A percentile compares a stretch with the other conserved stretches of the same genome.
Evolutionary conservation across 2,797 vertebrate species (phyloP).

Genomic region (Pangasius sanitwongsei): DNA sequence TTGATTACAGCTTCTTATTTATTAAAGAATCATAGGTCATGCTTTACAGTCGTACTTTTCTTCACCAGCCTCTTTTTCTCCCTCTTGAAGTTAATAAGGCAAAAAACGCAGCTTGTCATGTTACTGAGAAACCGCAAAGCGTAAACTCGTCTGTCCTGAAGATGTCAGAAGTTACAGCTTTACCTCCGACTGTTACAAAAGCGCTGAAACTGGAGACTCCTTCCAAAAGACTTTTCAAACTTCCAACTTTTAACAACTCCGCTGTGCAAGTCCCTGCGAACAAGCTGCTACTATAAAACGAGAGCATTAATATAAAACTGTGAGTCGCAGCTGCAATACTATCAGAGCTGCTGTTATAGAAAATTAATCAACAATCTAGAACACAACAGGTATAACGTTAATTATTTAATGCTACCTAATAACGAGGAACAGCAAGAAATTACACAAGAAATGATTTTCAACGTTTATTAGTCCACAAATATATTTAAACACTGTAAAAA

Average conservation of each 20-base stretch:
- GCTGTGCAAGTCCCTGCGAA: too few relatives aligned
- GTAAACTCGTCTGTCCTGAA: background rate
- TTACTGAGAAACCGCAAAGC: background rate
- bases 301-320: background rate
- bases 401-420: background rate
- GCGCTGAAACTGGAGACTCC: background rate
- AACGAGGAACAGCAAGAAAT: background rate
- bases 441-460: constrained; percentile 47
- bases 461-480: constrained; percentile 72
- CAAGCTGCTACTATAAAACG: background rate
- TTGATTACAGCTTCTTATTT: background rate
- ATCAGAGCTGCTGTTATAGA: background rate
- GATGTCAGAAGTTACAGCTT: background rate
- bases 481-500: background rate
- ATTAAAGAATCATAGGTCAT: background rate
- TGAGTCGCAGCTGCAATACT: background rate
- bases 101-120: background rate
- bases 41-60: background rate
- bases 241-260: background rate
- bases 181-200: background rate
- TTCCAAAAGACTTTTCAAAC: background rate
- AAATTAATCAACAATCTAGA: background rate
- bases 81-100: background rate
- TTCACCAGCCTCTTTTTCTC: too few relatives aligned
- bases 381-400: too few relatives aligned